phyloP scores from a whole-genome alignment of 2,888 invertebrate species.

The Melinaea menophilus region DNA sequence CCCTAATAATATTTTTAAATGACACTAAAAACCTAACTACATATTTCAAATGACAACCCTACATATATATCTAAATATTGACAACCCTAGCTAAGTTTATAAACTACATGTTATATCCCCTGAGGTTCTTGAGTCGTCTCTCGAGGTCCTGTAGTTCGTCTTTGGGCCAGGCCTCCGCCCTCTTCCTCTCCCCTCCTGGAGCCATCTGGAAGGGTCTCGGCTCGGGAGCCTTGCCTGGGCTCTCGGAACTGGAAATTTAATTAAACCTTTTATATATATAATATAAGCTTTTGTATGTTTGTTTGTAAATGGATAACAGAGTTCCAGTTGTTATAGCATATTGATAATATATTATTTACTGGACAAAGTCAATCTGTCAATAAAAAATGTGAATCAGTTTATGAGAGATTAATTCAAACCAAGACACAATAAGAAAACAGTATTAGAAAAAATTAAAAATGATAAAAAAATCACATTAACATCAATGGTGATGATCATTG shows the following conservation, averaged over 20 bases:
- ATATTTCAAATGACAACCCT: background rate
- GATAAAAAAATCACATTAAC: too few species aligned
- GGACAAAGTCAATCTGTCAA: too few species aligned
- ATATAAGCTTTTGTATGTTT: background rate
- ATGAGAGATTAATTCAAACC: too few species aligned
- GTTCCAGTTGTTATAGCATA: too few species aligned
- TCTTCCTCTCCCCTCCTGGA: conserved; percentile 58
- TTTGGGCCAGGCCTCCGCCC: conserved; percentile 35
- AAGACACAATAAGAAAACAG: too few species aligned
- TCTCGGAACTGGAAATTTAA: conserved; percentile 44
- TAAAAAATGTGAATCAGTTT: too few species aligned
- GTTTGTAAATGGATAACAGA: background rate
- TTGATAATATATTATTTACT: too few species aligned
- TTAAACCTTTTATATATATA: background rate
- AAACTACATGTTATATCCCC: conserved; percentile 45
- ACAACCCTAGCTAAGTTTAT: background rate
- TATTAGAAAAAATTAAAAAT: too few species aligned
- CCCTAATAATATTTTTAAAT: too few species aligned
- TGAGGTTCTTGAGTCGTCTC: conserved; percentile 50
- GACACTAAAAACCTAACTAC: background rate
- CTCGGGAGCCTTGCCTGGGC: conserved; percentile 47
- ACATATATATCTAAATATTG: background rate
- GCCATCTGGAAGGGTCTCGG: conserved; percentile 61
- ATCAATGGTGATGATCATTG: too few species aligned
- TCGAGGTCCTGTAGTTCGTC: conserved; percentile 48